These are phyloP conservation scores for Harpalus rufipes DNA, from an alignment of 2,888 invertebrate genomes.

Conservation along the genomic window DNA sequence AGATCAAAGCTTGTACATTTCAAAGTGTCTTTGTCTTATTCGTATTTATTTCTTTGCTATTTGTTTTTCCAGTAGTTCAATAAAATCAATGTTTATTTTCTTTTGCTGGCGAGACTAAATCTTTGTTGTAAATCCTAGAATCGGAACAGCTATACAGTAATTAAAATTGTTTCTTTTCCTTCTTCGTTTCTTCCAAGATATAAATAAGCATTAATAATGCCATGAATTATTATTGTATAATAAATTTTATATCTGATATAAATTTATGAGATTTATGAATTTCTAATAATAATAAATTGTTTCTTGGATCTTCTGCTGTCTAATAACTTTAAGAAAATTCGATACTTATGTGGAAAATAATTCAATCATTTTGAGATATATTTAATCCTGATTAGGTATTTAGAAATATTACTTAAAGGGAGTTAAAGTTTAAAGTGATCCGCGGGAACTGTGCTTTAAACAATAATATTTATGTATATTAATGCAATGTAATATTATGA, in stretches of 20 bases:
- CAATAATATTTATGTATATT: no score
- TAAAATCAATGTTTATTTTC: constrained; percentile 20
- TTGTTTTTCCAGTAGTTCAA: neutral
- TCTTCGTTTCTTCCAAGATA: neutral
- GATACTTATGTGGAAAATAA: neutral
- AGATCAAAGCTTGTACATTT: neutral
- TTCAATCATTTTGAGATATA: neutral
- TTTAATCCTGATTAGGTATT: neutral
- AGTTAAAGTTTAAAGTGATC: no score
- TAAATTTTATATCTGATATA: constrained; percentile 35
- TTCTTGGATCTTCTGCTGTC: neutral
- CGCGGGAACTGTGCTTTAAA: no score
- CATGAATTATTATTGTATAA: constrained; percentile 41
- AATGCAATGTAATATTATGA: no score
- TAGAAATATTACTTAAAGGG: neutral
- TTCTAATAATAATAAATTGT: constrained; percentile 46
- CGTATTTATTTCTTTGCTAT: neutral
- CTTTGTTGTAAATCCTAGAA: neutral
- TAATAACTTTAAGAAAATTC: constrained; percentile 20
- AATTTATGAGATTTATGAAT: constrained; percentile 36
- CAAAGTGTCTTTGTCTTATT: neutral
- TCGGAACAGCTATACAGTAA: constrained; percentile 3
- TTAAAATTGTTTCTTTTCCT: constrained; percentile 5
- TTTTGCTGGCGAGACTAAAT: neutral
- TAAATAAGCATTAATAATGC: constrained; percentile 45